These are phyloP conservation scores for Poecile atricapillus DNA, from an alignment of 2,113 vertebrate genomes.

Conservation along the genomic window DNA sequence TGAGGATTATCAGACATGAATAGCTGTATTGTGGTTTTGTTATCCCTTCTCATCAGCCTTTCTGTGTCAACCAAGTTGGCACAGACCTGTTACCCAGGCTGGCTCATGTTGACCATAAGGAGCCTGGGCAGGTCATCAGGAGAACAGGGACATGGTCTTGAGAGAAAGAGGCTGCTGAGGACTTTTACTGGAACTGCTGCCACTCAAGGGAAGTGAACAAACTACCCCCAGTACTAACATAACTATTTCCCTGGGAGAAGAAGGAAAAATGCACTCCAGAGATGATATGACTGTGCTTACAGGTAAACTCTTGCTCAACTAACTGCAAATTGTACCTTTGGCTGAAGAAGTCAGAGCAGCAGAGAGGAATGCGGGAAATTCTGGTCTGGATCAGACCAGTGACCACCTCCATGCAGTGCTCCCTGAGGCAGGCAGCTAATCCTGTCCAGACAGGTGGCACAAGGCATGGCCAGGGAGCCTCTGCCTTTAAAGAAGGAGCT, in stretches of 20 bases:
- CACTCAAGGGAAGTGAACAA: neutral
- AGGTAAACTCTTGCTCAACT: neutral
- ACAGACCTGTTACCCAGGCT: neutral
- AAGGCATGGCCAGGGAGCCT: neutral
- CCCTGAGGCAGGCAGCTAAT: neutral
- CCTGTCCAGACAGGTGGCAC: neutral
- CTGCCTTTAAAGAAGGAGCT: neutral
- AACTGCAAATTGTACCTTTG: neutral
- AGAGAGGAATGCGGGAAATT: neutral
- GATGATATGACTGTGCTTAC: neutral
- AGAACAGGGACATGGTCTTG: neutral
- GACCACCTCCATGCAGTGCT: accelerated
- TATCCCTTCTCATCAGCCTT: neutral
- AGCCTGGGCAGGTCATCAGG: neutral
- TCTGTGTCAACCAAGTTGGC: neutral
- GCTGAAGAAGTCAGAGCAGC: neutral
- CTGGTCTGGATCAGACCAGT: neutral
- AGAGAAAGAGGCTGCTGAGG: neutral
- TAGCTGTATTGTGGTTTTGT: neutral
- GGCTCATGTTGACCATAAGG: neutral
- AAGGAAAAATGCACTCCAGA: neutral
- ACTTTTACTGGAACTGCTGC: neutral
- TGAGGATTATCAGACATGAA: neutral
- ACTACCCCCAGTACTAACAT: neutral
- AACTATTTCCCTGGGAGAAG: neutral